phyloP scores from a whole-genome alignment of 2,113 vertebrate species.

The Clarias macrocephalus region DNA sequence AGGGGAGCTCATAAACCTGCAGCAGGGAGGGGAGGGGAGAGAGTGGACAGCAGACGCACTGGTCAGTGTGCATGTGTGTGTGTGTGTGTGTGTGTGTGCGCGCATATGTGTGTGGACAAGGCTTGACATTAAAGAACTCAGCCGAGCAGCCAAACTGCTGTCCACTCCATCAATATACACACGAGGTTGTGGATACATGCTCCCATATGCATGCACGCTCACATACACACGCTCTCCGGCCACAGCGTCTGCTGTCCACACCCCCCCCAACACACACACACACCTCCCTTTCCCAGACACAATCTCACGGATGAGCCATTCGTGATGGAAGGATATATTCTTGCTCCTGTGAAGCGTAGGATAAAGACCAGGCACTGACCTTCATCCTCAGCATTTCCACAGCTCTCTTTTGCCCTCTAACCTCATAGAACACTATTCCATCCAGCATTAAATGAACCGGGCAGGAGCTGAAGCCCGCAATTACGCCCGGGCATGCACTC shows the following conservation, averaged over 20 bases:
- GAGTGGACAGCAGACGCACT: slow-evolving; percentile 73
- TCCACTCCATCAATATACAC: slow-evolving; percentile 69
- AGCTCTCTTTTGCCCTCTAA: slow-evolving; percentile 19
- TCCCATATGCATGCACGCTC: slow-evolving; percentile 22
- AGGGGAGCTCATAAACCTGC: slow-evolving; percentile 80
- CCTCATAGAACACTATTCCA: slow-evolving; percentile 36
- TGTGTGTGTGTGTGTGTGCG: slow-evolving; percentile 24
- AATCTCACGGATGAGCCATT: slow-evolving; percentile 42
- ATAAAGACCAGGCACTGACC: slow-evolving; percentile 28
- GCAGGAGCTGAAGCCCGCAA: slow-evolving; percentile 59
- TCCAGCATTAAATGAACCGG: slow-evolving; percentile 53
- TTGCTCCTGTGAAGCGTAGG: slow-evolving; percentile 29
- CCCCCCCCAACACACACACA: background rate
- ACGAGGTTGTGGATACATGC: background rate
- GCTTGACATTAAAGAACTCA: slow-evolving; percentile 70
- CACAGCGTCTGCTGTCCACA: slow-evolving; percentile 18
- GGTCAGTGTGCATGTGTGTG: slow-evolving; percentile 58
- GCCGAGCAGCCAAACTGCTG: slow-evolving; percentile 70
- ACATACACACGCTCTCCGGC: background rate
- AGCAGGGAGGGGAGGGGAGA: slow-evolving; percentile 61
- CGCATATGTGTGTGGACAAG: slow-evolving; percentile 53
- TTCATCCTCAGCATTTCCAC: slow-evolving; percentile 19
- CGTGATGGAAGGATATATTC: slow-evolving; percentile 24
- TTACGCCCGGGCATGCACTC: slow-evolving; percentile 59
- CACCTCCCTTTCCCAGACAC: slow-evolving; percentile 5